These are phyloP conservation scores for Megalurothrips usitatus DNA, from an alignment of 2,888 invertebrate species.

Conservation along the genomic window DNA sequence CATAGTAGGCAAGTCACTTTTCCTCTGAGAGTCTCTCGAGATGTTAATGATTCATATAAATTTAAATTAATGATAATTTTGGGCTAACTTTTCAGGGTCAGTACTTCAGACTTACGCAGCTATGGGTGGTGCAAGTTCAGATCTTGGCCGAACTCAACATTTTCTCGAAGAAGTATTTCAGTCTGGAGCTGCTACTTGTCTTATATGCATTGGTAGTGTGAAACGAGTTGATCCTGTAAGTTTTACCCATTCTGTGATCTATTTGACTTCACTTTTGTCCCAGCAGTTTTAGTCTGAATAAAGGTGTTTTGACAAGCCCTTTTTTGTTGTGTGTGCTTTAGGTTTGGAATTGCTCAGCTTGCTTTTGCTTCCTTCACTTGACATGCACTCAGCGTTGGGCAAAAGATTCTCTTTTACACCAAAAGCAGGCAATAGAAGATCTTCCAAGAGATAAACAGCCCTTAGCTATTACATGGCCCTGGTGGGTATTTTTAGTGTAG, in stretches of 20 bases:
- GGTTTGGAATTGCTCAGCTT: conserved; percentile 84
- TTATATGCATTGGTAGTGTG: conserved; percentile 85
- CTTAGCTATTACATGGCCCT: conserved; percentile 46
- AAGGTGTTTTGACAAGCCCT: conserved; percentile 28
- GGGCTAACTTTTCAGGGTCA: conserved; percentile 47
- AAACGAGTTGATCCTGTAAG: conserved; percentile 68
- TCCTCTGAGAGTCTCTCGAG: background rate
- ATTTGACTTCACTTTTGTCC: conserved; percentile 25
- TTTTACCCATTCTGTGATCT: background rate
- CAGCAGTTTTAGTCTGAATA: conserved; percentile 26
- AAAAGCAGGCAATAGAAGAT: conserved; percentile 56
- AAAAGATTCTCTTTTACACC: conserved; percentile 58
- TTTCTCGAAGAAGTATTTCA: conserved; percentile 74
- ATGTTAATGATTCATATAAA: background rate
- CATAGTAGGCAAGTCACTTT: conserved; percentile 36
- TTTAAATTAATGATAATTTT: too few species aligned
- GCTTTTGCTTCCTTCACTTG: conserved; percentile 81
- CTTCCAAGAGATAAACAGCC: conserved; percentile 44
- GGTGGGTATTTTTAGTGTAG: conserved; percentile 45
- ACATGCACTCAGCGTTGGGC: conserved; percentile 89
- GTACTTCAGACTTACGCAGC: conserved; percentile 51
- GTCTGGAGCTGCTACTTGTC: conserved; percentile 75
- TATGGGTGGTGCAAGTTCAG: conserved; percentile 46
- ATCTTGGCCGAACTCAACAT: conserved; percentile 59
- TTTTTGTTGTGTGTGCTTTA: conserved; percentile 42